These are phyloP conservation scores for Ceratina calcarata DNA, from an alignment of 1,140 invertebrate species.

Conservation along the genomic window DNA sequence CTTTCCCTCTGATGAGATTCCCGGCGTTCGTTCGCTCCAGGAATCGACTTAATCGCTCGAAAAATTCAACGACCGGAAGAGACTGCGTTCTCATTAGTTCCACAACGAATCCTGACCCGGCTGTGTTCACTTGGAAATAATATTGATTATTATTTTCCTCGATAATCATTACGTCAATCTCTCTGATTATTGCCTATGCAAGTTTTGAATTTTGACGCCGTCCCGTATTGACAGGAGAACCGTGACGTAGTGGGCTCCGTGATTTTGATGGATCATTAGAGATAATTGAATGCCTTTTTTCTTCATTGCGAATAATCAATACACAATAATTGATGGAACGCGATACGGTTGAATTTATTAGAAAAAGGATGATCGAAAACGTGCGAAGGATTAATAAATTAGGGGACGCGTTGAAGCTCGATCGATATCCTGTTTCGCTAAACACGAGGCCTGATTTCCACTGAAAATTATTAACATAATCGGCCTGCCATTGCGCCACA, in stretches of 20 bases:
- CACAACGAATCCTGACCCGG: too few relatives aligned
- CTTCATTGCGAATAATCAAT: background rate
- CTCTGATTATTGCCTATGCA: background rate
- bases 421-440: background rate
- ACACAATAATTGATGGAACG: background rate
- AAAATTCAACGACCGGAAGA: background rate
- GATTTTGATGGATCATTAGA: conserved; percentile 17
- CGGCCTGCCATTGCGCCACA: background rate
- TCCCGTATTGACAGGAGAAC: conserved; percentile 14
- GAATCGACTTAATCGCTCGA: conserved; percentile 1
- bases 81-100: background rate
- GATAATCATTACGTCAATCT: background rate
- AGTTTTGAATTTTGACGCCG: conserved; percentile 22
- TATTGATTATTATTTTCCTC: background rate
- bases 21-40: background rate
- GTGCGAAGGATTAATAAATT: too few relatives aligned
- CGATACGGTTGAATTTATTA: too few relatives aligned
- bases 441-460: background rate
- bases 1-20: background rate
- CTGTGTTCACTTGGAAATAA: background rate
- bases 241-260: background rate
- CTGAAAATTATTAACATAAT: conserved; percentile 21
- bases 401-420: too few relatives aligned
- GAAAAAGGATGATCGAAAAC: too few relatives aligned
- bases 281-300: background rate